Percentiles rank a stretch among this genome's conserved stretches.
phyloP scores from a whole-genome alignment of 92 coral and sea anemone species.

The Zoanthus sociatus region DNA sequence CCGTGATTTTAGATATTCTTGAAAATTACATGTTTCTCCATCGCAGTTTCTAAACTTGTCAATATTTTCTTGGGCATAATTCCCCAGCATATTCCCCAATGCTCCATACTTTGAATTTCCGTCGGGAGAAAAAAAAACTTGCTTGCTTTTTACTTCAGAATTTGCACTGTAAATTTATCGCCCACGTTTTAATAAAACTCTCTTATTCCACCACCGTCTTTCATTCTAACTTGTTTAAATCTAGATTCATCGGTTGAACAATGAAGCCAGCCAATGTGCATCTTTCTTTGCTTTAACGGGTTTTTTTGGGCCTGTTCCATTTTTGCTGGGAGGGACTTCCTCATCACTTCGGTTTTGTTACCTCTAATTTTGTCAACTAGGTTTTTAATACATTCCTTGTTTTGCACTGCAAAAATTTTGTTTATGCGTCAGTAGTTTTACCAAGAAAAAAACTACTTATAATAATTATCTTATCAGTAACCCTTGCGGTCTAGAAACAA shows the following conservation, averaged over 20 bases:
- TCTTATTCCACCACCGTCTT: slow-evolving; percentile 61
- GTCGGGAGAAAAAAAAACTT: slow-evolving; percentile 60
- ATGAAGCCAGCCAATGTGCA: slow-evolving; percentile 67
- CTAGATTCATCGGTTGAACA: slow-evolving; percentile 29
- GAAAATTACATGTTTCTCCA: slow-evolving; percentile 56
- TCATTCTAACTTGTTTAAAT: slow-evolving; percentile 59
- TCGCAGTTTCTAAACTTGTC: slow-evolving; percentile 48
- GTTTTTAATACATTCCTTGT: slow-evolving; percentile 5
- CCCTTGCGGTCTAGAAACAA: too few relatives aligned
- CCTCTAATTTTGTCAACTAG: slow-evolving; percentile 20
- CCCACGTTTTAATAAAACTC: slow-evolving; percentile 51
- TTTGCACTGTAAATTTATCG: slow-evolving; percentile 50
- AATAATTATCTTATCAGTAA: too few relatives aligned
- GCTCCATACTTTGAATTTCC: slow-evolving; percentile 7
- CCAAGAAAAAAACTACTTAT: too few relatives aligned
- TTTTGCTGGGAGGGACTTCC: slow-evolving; percentile 20
- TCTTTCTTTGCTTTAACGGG: slow-evolving; percentile 12
- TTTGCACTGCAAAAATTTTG: slow-evolving; percentile 16
- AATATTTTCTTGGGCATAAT: slow-evolving; percentile 63
- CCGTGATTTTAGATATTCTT: slow-evolving; percentile 60
- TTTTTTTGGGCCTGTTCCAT: slow-evolving; percentile 22
- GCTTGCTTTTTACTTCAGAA: slow-evolving; percentile 48
- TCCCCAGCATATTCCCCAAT: background rate
- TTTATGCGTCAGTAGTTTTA: background rate
- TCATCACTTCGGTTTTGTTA: background rate